Evolutionary conservation across 2,888 invertebrate species (phyloP).

Genomic region (Melinaea menophilus): DNA sequence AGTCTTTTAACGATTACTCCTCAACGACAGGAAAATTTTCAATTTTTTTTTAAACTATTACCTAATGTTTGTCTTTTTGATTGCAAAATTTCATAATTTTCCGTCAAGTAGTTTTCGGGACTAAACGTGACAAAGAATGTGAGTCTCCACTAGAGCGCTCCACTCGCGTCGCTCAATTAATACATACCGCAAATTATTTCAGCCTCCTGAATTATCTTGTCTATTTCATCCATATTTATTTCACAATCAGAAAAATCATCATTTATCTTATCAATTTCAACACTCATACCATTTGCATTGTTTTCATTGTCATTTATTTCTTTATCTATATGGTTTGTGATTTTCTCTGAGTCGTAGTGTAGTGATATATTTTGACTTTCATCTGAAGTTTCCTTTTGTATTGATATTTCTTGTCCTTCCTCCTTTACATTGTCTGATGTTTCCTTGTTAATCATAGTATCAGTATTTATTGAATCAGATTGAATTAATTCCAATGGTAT

Average conservation of each 20-base stretch:
- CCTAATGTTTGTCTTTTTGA: too few species aligned
- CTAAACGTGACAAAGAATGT: too few species aligned
- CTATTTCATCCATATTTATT: slow-evolving; percentile 60
- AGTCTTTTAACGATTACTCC: too few species aligned
- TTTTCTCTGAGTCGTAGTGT: slow-evolving; percentile 47
- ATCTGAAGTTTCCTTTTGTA: slow-evolving; percentile 19
- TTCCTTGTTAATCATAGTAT: slow-evolving; percentile 8
- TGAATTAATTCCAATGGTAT: not conserved
- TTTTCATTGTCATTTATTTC: slow-evolving; percentile 19
- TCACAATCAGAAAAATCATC: slow-evolving; percentile 60
- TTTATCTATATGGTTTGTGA: slow-evolving; percentile 38
- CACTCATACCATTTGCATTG: slow-evolving; percentile 15
- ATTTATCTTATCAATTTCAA: slow-evolving; percentile 17
- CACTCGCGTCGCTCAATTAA: not conserved
- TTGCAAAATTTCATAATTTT: too few species aligned
- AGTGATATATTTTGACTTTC: slow-evolving; percentile 47
- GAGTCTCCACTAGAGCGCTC: too few species aligned
- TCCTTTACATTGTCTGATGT: not conserved
- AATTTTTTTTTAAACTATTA: too few species aligned
- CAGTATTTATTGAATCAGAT: not conserved
- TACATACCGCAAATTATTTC: slow-evolving; percentile 50
- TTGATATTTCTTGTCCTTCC: not conserved
- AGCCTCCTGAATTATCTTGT: slow-evolving; percentile 59
- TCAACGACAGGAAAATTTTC: too few species aligned
- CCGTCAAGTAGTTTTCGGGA: too few species aligned